Evolutionary conservation across 2,888 invertebrate genomes (phyloP), one percentile per base, ranked within the genome.

Genomic region (Torymus auratus): DNA sequence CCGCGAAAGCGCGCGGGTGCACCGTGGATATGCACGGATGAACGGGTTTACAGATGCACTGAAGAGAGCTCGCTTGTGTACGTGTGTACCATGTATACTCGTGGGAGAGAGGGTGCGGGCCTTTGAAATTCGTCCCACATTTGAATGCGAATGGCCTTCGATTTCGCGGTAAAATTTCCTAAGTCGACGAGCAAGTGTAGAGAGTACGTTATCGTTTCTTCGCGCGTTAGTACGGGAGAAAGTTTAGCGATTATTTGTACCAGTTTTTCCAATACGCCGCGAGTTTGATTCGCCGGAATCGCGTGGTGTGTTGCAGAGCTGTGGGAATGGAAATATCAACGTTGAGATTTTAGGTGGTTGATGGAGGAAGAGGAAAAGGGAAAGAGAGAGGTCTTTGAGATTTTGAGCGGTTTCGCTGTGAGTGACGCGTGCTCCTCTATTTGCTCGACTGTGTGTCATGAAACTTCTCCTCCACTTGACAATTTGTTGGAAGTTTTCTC

Each of bases 101-200:
- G 13, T 7, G 52, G 74, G 67, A 52, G 41, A 41, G 41, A 7
- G 7, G 7, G 7, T 10, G 7, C 41, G 58, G 3, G 20, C 67
- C 67, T 75, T 67, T 73, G 67, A 60, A 67, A 75, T 75, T 75
- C 74, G 67, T 52, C 68, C 61, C 61, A 55, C 17, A 76, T 68
- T 76, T 76, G 68, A 76, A 68, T 76, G 17, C 68, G 68, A 76
- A 68, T 61, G 53, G 68, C 68, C 75, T 76, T 76, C 68, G 68
- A 76, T 68, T 76, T 41, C 20, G 14, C 12, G 3, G 28, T 61
- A 41, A 69, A 76, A 67, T 61, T 60, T 41, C n/a, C 60, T 14
- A 60, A 61, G 68, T 61, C 61, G 41, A n/a, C 68, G n/a, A n/a
- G n/a, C 53, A 10, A 41, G 7, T 41, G 41, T 41, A 17, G 2